Base-by-base conservation (phyloP, 92 coral and sea anemone genomes). In the Galaxea fascicularis region DNA sequence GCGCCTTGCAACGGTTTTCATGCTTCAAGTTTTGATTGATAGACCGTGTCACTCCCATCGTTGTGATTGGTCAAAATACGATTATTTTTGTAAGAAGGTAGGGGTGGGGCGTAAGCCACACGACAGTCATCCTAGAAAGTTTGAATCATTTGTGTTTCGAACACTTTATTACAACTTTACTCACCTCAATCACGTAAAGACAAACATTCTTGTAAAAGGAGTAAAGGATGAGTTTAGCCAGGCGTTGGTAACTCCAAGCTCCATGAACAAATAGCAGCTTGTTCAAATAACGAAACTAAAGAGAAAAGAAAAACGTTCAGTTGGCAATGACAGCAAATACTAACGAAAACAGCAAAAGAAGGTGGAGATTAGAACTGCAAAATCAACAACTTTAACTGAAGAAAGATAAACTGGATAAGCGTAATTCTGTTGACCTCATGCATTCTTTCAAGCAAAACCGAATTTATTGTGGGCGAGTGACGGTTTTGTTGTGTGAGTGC, bases 131-230 rank as follows among this genome's bases (percentile, higher is more conserved):
- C 0, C n/a, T n/a, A n/a, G n/a, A n/a, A n/a, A n/a, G n/a, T n/a
- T n/a, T n/a, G n/a, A n/a, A n/a, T n/a, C n/a, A n/a, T n/a, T n/a
- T n/a, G n/a, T n/a, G n/a, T n/a, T n/a, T n/a, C n/a, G n/a, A n/a
- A n/a, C n/a, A n/a, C n/a, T n/a, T n/a, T n/a, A n/a, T n/a, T n/a
- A n/a, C n/a, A n/a, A n/a, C 13, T 30, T 18, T 30, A 35, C 91
- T 78, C 62, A 96, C 99, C 98, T 96, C 99, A 70, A 96, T 96
- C 67, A 96, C 99, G 75, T 96, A 96, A 24, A 96, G 94, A 66
- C 99, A 96, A 27, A 96, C 99, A 49, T 96, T 96, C 89, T 96
- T 96, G 93, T 96, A 96, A 88, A 96, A 96, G 26, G 99, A 96
- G 71, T 96, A 96, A 49, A 96, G 85, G 82, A 96, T 96, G 31